These are phyloP conservation scores for Esperia sulphurella DNA, from an alignment of 2,888 invertebrate species.

Conservation along the genomic window DNA sequence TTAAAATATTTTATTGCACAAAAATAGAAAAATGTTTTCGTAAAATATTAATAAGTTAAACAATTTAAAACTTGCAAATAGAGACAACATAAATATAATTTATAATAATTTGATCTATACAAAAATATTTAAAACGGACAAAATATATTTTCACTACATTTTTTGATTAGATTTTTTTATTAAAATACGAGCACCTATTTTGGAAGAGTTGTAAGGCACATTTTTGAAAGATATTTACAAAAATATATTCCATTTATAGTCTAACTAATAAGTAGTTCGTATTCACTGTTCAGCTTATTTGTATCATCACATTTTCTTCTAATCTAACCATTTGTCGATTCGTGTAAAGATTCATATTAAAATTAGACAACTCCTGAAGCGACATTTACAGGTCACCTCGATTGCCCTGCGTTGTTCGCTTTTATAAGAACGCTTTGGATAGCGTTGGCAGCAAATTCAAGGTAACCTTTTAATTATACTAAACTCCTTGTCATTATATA, in stretches of 20 bases:
- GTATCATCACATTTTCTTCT: slow-evolving; percentile 13
- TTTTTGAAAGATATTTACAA: slow-evolving; percentile 24
- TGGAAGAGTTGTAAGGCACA: background rate
- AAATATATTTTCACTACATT: too few species aligned
- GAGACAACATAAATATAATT: background rate
- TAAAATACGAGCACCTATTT: background rate
- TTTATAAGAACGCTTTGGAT: too few species aligned
- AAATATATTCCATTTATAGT: slow-evolving; percentile 16
- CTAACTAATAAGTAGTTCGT: slow-evolving; percentile 25
- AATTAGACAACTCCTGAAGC: too few species aligned
- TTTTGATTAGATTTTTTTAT: background rate
- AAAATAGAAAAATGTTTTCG: background rate
- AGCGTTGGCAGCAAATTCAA: too few species aligned
- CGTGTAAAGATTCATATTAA: background rate
- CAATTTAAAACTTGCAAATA: background rate
- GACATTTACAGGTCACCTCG: background rate
- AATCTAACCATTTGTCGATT: slow-evolving; percentile 6
- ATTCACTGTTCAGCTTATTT: slow-evolving; percentile 11
- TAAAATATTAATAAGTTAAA: background rate
- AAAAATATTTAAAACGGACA: too few species aligned
- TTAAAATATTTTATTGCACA: slow-evolving; percentile 10
- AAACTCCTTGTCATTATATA: too few species aligned
- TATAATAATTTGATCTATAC: too few species aligned
- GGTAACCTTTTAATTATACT: too few species aligned
- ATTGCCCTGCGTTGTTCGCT: too few species aligned